Conservation (phyloP, 1,140 invertebrate species). For the Centruroides sculpturatus region DNA sequence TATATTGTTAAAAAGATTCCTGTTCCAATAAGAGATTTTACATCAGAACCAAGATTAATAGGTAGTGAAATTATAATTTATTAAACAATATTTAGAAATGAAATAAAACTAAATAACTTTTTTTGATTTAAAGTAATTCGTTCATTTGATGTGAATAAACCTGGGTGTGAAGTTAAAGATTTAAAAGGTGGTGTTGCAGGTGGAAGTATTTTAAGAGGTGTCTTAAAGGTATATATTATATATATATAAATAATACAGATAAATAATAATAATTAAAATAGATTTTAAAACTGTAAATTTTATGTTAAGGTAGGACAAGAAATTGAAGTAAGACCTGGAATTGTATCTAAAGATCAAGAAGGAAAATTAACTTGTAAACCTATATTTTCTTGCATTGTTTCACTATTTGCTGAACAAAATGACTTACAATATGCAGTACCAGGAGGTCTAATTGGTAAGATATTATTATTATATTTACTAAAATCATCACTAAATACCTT, state of each 20-base stretch:
- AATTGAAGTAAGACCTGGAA: constrained; percentile 80
- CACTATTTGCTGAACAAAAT: constrained; percentile 97
- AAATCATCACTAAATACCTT: too few relatives aligned
- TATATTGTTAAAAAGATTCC: constrained; percentile 98
- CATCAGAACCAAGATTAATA: constrained; percentile 88
- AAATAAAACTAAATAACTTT: background rate
- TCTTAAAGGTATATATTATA: constrained; percentile 58
- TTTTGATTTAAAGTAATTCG: constrained; percentile 56
- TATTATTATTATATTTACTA: background rate
- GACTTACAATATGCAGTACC: constrained; percentile 97
- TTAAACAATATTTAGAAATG: background rate
- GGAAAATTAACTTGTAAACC: constrained; percentile 91
- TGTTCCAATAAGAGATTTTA: constrained; percentile 86
- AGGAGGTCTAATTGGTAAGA: constrained; percentile 80
- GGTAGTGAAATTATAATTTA: constrained; percentile 22
- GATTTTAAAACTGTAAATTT: too few relatives aligned
- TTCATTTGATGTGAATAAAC: constrained; percentile 99
- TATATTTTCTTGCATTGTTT: constrained; percentile 93
- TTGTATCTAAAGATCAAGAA: constrained; percentile 91
- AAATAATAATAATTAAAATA: too few relatives aligned
- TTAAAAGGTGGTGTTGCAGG: constrained; percentile 97
- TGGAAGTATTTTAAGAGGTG: constrained; percentile 90
- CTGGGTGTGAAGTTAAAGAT: constrained; percentile 96
- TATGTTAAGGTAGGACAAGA: constrained; percentile 55
- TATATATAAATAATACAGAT: too few relatives aligned